Base-by-base conservation (phyloP, 2,888 invertebrate genomes). In the Patella ulyssiponensis region DNA sequence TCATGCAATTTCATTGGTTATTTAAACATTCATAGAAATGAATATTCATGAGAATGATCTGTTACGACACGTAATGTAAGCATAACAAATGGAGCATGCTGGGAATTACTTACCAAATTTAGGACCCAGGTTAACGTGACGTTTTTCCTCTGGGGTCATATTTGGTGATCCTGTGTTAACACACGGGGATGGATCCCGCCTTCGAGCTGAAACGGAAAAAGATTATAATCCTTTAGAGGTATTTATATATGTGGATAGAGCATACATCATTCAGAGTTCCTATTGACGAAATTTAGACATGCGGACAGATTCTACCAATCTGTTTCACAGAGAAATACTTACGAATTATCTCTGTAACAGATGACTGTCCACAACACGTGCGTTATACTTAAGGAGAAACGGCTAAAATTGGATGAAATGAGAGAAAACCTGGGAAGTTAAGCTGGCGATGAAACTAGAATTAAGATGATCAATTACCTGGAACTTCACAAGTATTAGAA, bases 151-250 rank as follows among this genome's bases (percentile, higher is more conserved):
- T 75, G 80, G 82, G 72, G 77, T 83, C 79, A 54, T 82, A 77
- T 77, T 82, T 15, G 77, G 85, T 76, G 82, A 82, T 69, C 81
- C 83, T 2, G 97, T 97, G 33, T 96, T 96, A 7, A 98, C 94
- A 3, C 98, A 98, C 0, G 98, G 98, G 1, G 98, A 98, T 0
- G 97, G 96, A 91, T 97, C 97, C 9, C 96, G 94, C 82, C 96
- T 95, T 77, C 97, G 94, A n/a, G 86, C 84, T 86, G 82, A 23
- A 73, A 77, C 51, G 54, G 14, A 52, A 73, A 71, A 12, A 52
- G 27, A 72, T 71, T 20, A 20, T 3, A 15, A 27, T 14, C 3
- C 7, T 53, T 15, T 44, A 44, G 44, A 44, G 44, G 44, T 9
- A 44, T 44, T 44, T 44, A n/a, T n/a, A n/a, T n/a, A n/a, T n/a